These are phyloP conservation scores for Scaptomyza tumidula DNA, from an alignment of 2,888 invertebrate species.

Conservation along the genomic window DNA sequence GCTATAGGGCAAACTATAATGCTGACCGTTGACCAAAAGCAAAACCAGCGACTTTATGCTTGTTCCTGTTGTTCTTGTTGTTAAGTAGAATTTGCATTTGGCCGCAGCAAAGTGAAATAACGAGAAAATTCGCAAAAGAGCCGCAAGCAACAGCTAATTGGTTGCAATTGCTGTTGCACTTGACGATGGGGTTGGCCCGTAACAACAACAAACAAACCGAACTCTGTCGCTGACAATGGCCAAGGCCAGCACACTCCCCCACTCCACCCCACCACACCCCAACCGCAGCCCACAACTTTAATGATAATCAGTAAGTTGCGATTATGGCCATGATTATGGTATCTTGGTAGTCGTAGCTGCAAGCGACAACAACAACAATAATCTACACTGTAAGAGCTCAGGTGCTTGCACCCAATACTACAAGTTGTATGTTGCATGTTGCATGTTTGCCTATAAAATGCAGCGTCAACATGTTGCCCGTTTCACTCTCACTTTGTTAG, in stretches of 20 bases:
- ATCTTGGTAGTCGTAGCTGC: neutral
- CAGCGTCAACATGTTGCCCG: slow-evolving; percentile 59
- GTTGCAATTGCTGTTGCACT: slow-evolving; percentile 43
- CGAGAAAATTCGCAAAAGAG: slow-evolving; percentile 50
- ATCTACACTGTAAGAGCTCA: slow-evolving; percentile 25
- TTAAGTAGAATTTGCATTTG: slow-evolving; percentile 55
- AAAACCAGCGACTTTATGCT: slow-evolving; percentile 28
- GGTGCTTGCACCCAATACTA: slow-evolving; percentile 69
- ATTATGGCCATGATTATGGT: slow-evolving; percentile 59
- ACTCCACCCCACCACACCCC: too few relatives aligned
- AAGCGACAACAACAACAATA: slow-evolving; percentile 13
- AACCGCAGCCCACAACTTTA: neutral
- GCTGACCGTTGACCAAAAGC: slow-evolving; percentile 22
- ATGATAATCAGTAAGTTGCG: slow-evolving; percentile 42
- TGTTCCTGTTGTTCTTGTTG: slow-evolving; percentile 27
- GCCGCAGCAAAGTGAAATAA: slow-evolving; percentile 51
- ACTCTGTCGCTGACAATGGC: slow-evolving; percentile 52
- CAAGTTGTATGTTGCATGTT: slow-evolving; percentile 20
- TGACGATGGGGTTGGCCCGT: slow-evolving; percentile 8
- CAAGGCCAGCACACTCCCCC: slow-evolving; percentile 40
- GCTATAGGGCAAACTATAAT: slow-evolving; percentile 34
- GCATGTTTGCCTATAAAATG: slow-evolving; percentile 72
- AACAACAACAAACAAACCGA: slow-evolving; percentile 27
- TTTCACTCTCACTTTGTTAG: slow-evolving; percentile 81
- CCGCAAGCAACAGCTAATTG: slow-evolving; percentile 53